Evolutionary conservation across 2,797 vertebrate species (phyloP).

Genomic region (Pantherophis vulpinus): DNA sequence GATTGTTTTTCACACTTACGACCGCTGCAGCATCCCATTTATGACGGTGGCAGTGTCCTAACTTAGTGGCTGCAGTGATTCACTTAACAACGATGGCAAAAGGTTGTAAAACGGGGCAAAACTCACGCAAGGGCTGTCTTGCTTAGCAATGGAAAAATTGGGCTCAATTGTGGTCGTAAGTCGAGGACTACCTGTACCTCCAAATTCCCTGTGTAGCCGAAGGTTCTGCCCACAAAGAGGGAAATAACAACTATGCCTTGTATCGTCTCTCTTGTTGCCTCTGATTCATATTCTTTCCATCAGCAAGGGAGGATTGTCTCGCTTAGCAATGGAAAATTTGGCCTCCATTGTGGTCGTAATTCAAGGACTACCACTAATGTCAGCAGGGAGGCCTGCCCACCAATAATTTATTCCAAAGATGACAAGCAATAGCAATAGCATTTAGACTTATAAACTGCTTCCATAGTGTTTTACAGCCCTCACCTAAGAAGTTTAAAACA

Average conservation of each 20-base stretch:
- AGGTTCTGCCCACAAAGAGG: neutral
- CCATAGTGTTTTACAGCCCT: neutral
- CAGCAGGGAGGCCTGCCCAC: constrained; percentile 35
- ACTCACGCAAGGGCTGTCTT: neutral
- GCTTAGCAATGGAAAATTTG: neutral
- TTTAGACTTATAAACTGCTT: neutral
- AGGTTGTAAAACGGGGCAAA: neutral
- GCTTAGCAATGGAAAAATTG: neutral
- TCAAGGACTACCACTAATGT: constrained; percentile 41
- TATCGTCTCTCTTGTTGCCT: neutral
- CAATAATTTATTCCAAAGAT: constrained; percentile 21
- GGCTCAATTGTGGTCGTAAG: neutral
- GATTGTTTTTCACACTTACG: neutral
- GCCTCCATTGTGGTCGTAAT: neutral
- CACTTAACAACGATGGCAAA: neutral
- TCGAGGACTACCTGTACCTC: neutral
- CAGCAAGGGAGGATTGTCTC: neutral
- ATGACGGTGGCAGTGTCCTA: neutral
- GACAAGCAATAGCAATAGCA: neutral
- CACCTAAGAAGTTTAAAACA: neutral
- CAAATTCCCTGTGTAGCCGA: neutral
- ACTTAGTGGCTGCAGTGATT: neutral
- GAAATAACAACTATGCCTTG: neutral
- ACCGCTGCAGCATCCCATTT: neutral
- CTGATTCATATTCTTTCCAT: neutral